Base-by-base conservation (phyloP, 1,140 invertebrate genomes). In the Bombus vancouverensis region DNA sequence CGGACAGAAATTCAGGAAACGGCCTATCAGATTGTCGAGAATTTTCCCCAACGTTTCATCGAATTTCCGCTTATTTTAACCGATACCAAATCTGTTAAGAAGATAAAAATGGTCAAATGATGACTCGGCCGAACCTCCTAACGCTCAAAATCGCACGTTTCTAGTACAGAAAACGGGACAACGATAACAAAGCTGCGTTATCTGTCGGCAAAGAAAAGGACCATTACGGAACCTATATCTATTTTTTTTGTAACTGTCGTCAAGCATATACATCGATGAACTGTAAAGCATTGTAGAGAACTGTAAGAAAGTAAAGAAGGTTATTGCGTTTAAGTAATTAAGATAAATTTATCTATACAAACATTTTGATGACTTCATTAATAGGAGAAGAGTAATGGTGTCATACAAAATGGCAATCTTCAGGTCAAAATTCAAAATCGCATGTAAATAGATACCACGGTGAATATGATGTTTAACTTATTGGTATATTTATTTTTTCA, bases 71-170 rank as follows among this genome's bases (percentile, higher is more conserved):
- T 34, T 42, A 37, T 62, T 71, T 82, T 34, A 25, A 28, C 53
- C 25, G 70, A 81, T 65, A 47, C 2, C 9, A 25, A 12, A 15
- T 13, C 12, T 32, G 1, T 28, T 18, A 15, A 1, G 6, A 15
- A 53, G 47, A 72, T 81, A 72, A 59, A 68, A 73, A 39, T 6
- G 68, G 79, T 81, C 39, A 25, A n/a, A 34, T 15, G 71, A 42
- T 76, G 66, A 71, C 22, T 78, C 65, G n/a, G 18, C 9, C 2
- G 2, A n/a, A 3, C 4, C 9, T 22, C 0, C 25, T 18, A 44
- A 65, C 59, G 72, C 6, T 25, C 2, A 42, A 72, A 79, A 79
- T n/a, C 53, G 22, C 75, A n/a, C 9, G 22, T 59, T 70, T 44
- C 32, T 22, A 32, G 3, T 15, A 32, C 8, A 65, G 4, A 62